Percentiles rank a stretch among this genome's conserved stretches.
Conservation (phyloP, 2,113 vertebrate species). For the Pheucticus melanocephalus region DNA sequence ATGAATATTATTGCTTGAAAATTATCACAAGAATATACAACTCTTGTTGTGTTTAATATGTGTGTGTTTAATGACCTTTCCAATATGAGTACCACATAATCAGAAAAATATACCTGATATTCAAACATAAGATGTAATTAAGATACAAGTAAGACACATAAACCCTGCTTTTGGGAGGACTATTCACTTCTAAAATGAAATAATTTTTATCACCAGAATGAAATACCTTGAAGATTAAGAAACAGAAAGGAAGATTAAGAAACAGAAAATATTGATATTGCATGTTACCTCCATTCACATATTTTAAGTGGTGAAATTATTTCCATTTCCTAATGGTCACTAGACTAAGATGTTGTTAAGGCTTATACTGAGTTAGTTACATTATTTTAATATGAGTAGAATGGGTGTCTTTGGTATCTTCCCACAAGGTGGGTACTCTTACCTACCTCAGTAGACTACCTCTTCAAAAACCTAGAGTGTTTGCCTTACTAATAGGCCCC, state of each 20-base stretch:
- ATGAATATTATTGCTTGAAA: background rate
- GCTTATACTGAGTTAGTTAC: background rate
- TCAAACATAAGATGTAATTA: background rate
- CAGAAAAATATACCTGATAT: background rate
- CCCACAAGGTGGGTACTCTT: background rate
- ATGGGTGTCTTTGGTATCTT: background rate
- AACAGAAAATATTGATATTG: background rate
- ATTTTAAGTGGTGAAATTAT: background rate
- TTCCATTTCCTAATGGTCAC: background rate
- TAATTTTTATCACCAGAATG: background rate
- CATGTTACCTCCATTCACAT: background rate
- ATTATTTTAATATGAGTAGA: background rate
- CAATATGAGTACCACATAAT: background rate
- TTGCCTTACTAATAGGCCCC: background rate
- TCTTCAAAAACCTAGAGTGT: background rate
- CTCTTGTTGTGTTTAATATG: too few species aligned
- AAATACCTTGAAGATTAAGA: background rate
- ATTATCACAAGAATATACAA: background rate
- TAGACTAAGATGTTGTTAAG: background rate
- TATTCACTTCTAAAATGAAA: background rate
- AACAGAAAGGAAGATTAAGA: background rate
- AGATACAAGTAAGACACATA: background rate
- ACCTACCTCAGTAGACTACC: background rate
- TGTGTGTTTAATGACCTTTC: background rate
- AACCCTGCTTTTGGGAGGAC: background rate